Percentiles rank a stretch among this genome's conserved stretches.
phyloP scores from a whole-genome alignment of 1,140 invertebrate species.

The Cecropterus lyciades region DNA sequence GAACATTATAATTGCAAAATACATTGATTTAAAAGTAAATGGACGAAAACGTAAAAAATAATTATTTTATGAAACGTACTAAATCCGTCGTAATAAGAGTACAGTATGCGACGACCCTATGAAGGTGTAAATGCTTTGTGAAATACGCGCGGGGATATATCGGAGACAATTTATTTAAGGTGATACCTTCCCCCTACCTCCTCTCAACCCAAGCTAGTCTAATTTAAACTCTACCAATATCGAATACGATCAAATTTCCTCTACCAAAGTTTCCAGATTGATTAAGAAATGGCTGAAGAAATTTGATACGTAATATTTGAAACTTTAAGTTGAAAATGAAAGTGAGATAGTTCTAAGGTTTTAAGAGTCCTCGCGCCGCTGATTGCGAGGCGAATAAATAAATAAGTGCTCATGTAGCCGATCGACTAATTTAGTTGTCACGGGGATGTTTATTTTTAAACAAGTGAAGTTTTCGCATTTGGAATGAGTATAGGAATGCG shows the following conservation, averaged over 20 bases:
- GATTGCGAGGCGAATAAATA: constrained; percentile 71
- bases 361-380: constrained; percentile 42
- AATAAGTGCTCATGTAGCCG: constrained; percentile 50
- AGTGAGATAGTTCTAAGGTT: constrained; percentile 13
- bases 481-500: neutral
- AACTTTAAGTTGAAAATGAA: constrained; percentile 20
- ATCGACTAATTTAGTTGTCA: constrained; percentile 67
- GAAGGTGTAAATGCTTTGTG: constrained; percentile 71
- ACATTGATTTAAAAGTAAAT: no score
- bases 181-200: constrained; percentile 48
- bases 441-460: constrained; percentile 56
- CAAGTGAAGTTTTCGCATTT: constrained; percentile 29
- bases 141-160: constrained; percentile 74
- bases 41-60: no score
- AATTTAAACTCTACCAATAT: constrained; percentile 16
- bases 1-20: no score
- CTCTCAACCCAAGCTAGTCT: neutral
- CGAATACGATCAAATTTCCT: constrained; percentile 22
- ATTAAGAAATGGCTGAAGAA: constrained; percentile 6
- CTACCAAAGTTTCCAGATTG: neutral
- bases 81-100: no score
- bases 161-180: constrained; percentile 76
- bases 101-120: constrained; percentile 49
- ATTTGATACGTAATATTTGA: constrained; percentile 25
- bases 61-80: no score